Conservation (phyloP, 1,140 invertebrate genomes). For the Aphaenogaster floridana region DNA sequence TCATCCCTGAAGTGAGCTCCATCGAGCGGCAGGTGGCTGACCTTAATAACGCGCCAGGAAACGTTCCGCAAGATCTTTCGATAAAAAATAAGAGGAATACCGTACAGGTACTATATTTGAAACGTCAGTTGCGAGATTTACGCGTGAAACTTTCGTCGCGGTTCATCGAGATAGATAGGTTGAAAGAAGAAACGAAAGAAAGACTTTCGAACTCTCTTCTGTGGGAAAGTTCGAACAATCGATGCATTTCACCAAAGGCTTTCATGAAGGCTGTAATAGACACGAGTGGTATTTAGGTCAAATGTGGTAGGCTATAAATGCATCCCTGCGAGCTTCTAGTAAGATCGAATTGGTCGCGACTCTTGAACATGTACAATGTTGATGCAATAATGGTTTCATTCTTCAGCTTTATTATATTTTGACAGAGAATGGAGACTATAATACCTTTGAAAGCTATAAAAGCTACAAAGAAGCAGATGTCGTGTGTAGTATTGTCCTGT, state of each 20-base stretch:
- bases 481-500: not conserved
- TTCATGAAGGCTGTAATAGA: constrained; percentile 67
- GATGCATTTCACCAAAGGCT: not conserved
- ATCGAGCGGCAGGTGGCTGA: constrained; percentile 87
- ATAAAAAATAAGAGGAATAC: constrained; percentile 61
- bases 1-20: constrained; percentile 85
- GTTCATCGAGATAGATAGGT: constrained; percentile 39
- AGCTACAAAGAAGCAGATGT: constrained; percentile 24
- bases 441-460: constrained; percentile 30
- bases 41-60: constrained; percentile 84
- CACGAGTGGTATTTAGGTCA: constrained; percentile 45
- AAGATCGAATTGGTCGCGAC: constrained; percentile 36
- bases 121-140: constrained; percentile 67
- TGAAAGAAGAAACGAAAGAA: constrained; percentile 8
- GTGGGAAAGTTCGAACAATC: constrained; percentile 73
- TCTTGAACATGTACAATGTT: not conserved
- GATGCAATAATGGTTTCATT: constrained; percentile 28
- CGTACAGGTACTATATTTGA: constrained; percentile 68
- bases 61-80: constrained; percentile 62
- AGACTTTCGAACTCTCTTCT: constrained; percentile 63
- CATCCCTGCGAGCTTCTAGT: not conserved
- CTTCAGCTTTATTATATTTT: constrained; percentile 55
- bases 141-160: constrained; percentile 19
- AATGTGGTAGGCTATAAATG: constrained; percentile 31
- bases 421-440: constrained; percentile 36